Evolutionary conservation across 2,888 invertebrate genomes (phyloP), one percentile per base, ranked within the genome.

Genomic region (Argyra leucocephala): DNA sequence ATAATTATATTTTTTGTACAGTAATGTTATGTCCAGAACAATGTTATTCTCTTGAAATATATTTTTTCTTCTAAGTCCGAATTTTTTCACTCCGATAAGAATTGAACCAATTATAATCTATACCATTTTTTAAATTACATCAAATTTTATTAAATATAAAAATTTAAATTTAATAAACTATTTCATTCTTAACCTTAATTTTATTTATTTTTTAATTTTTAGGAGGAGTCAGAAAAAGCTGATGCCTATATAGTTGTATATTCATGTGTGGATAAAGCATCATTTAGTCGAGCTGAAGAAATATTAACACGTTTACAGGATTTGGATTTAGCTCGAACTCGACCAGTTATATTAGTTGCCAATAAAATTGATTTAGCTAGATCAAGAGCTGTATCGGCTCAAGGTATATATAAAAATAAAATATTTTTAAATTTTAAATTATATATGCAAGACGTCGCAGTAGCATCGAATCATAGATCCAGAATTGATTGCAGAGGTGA

Each of bases 361-460:
- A 96, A 96, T 81, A 96, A 96, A 82, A 91, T 94, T 70, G 96
- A 96, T 81, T 83, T 96, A 75, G 96, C 93, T 37, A 84, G 96
- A 71, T 91, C 93, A 76, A 85, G 95, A 76, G 88, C 90, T 26
- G 91, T 96, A 62, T 90, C 91, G 9, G 87, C 89, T 26, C 94
- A 96, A 85, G 96, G 96, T 96, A 80, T 79, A 75, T 67, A 18
- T 22, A 26, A 24, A 6, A 6, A n/a, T 10, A 26, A 26, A 26
- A 6, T 26, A 31, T 7, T 31, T 31, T 31, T 31, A 10, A 31
- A 26, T 26, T 6, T 26, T 6, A 26, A 26, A 26, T 26, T 6
- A n/a, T n/a, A n/a, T n/a, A n/a, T n/a, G n/a, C n/a, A n/a, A n/a
- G n/a, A n/a, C n/a, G n/a, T n/a, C n/a, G n/a, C n/a, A n/a, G n/a